Percentiles rank a stretch among this genome's conserved stretches.
Conservation (phyloP, 64 coral and sea anemone species). For the Platygyra sinensis region DNA sequence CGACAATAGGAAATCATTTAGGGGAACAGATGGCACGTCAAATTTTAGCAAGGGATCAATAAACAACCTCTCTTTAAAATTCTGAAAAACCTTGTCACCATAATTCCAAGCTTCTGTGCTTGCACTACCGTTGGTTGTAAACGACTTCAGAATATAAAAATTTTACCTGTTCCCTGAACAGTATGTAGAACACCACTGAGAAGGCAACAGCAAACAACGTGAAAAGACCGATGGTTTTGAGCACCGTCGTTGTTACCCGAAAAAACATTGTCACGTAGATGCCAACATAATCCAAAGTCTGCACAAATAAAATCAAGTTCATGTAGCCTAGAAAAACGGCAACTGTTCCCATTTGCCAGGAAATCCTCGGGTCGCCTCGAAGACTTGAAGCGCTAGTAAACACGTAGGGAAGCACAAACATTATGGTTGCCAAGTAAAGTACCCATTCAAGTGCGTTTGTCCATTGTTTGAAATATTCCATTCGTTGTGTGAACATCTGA, state of each 20-base stretch:
- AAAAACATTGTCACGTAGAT: conserved; percentile 79
- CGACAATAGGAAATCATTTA: too few species aligned
- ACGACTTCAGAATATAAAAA: too few species aligned
- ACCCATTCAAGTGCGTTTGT: conserved; percentile 55
- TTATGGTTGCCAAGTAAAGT: conserved; percentile 42
- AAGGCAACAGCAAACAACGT: conserved; percentile 46
- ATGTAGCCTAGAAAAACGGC: conserved; percentile 57
- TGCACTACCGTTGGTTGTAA: too few species aligned
- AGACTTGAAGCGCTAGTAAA: background rate
- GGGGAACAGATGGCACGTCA: too few species aligned
- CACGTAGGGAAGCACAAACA: conserved; percentile 55
- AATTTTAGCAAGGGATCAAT: too few species aligned
- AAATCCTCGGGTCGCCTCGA: background rate
- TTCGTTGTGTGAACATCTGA: conserved; percentile 34
- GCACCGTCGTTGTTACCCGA: conserved; percentile 57
- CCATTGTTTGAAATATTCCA: conserved; percentile 44
- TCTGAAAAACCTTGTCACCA: too few species aligned
- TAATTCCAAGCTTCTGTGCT: too few species aligned
- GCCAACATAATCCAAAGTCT: conserved; percentile 37
- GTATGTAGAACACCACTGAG: conserved; percentile 56
- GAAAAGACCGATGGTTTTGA: conserved; percentile 41
- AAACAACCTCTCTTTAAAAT: too few species aligned
- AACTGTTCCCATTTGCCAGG: conserved; percentile 55
- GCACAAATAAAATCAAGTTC: conserved; percentile 56
- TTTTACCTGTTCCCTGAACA: conserved; percentile 70